Conservation (phyloP, 1,140 invertebrate species). For the Hylyphantes graminicola region DNA sequence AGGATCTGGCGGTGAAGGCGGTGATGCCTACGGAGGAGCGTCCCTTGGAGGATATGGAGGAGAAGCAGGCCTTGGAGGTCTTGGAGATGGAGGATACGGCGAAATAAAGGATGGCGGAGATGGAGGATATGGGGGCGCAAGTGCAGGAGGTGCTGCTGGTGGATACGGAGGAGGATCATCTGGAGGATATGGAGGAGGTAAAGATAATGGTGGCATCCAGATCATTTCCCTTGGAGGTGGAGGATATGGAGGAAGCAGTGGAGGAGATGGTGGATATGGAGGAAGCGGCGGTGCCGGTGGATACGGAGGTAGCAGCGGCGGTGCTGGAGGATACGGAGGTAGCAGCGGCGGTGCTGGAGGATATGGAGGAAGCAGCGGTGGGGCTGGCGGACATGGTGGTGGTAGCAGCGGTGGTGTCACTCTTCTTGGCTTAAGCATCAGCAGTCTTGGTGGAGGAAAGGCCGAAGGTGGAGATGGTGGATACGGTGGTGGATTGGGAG, state of each 20-base stretch:
- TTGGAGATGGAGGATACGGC: conserved; percentile 3
- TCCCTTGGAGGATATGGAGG: conserved; percentile 27
- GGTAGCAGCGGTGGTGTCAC: conserved; percentile 13
- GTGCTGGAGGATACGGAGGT: conserved; percentile 26
- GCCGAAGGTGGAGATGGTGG: conserved; percentile 42
- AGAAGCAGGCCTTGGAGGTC: conserved; percentile 1
- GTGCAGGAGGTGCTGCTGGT: conserved; percentile 4
- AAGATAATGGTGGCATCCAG: not conserved
- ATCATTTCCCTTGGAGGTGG: not conserved
- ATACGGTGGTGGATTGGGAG: conserved; percentile 29
- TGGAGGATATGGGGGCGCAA: conserved; percentile 13
- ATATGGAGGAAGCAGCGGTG: conserved; percentile 30
- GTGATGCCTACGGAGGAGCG: conserved; percentile 32
- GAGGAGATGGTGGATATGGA: not conserved
- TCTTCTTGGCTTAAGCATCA: conserved; percentile 49
- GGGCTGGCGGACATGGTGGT: conserved; percentile 26
- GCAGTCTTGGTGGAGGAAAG: conserved; percentile 50
- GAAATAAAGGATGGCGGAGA: not conserved
- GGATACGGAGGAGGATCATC: conserved; percentile 33
- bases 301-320: conserved; percentile 43
- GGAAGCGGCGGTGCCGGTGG: conserved; percentile 31
- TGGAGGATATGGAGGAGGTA: conserved; percentile 29
- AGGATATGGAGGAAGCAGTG: not conserved
- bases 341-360: conserved; percentile 11
- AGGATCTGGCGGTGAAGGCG: conserved; percentile 25